Base-by-base conservation (phyloP, 2,113 vertebrate species). In the Azemiops feae region DNA sequence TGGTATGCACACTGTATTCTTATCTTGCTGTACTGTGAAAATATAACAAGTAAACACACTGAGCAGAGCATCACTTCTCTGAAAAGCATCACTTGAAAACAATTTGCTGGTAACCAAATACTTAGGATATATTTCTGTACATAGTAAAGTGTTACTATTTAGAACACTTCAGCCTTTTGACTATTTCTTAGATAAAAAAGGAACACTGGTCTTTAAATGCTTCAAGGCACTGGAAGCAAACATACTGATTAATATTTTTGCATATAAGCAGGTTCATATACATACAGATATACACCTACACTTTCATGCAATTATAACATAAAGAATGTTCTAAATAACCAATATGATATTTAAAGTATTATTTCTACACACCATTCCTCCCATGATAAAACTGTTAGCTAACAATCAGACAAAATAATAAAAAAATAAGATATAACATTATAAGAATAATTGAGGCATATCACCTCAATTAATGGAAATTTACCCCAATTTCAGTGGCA, bases 21-120 rank as follows among this genome's bases (percentile, higher is more conserved):
- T 96, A 95, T 98, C 96, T 93, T 97, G 97, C 95, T 97, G 97
- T 96, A 97, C 98, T 98, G 97, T 90, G 34, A 90, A 96, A 95
- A 96, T 89, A 93, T 90, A 64, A 93, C 57, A 92, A 88, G 93
- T 88, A 88, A 5, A 54, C 81, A 0, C 54, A 69, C 2, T 90
- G 64, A 91, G 34, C 55, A 93, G 54, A 69, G 3, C 34, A 14
- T 92, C 10, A 22, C 88, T 94, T 90, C 45, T n/a, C 45, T 18
- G 0, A 0, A 88, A 81, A 81, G 18, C 18, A 81, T 22, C 74
- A 43, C 18, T 81, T 91, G 57, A 60, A 39, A 23, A 96, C 39
- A 43, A 69, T 12, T 52, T 34, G 1, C 4, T 43, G 45, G 7
- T 52, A 64, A 39, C 18, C n/a, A 50, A 53, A 85, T 5, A 27